These are phyloP conservation scores for Campylomormyrus numenius DNA, from an alignment of 2,113 vertebrate species.

Conservation along the genomic window DNA sequence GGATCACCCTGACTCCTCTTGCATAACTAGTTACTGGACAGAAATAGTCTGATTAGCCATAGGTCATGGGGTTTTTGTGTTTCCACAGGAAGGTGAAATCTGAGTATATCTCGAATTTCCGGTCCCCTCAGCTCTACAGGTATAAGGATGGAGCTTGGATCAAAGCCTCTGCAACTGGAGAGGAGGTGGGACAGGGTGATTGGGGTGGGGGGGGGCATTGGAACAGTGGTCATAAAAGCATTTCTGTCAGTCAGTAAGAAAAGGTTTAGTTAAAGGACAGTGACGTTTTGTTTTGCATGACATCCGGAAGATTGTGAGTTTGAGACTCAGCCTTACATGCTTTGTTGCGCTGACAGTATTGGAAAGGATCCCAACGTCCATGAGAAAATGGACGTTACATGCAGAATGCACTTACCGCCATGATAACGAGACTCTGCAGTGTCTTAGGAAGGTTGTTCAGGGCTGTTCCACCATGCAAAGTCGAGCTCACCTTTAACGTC, in stretches of 20 bases:
- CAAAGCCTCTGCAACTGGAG: slow-evolving; percentile 23
- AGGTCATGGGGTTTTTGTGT: slow-evolving; percentile 1
- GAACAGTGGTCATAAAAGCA: not conserved
- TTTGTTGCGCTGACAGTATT: not conserved
- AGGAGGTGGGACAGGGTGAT: slow-evolving; percentile 34
- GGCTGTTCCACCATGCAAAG: not conserved
- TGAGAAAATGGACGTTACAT: not conserved
- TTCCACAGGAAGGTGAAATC: slow-evolving; percentile 69
- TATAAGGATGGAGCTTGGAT: slow-evolving; percentile 69
- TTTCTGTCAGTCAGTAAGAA: not conserved
- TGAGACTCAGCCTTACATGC: not conserved
- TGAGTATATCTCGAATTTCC: slow-evolving; percentile 77
- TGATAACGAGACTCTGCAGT: not conserved
- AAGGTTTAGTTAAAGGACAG: not conserved
- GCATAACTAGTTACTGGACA: not conserved
- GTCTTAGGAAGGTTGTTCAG: not conserved
- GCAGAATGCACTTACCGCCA: not conserved
- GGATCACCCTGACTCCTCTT: not conserved
- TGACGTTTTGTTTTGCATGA: not conserved
- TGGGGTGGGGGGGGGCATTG: not conserved
- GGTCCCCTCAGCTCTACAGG: slow-evolving; percentile 70
- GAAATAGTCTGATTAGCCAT: not conserved
- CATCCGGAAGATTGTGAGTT: not conserved
- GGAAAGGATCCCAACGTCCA: not conserved
- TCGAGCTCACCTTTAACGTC: not conserved